A percentile compares a stretch with the other conserved stretches of the same genome.
Evolutionary conservation across 2,113 vertebrate genomes (phyloP).

Genomic region (Semnornis frantzii): DNA sequence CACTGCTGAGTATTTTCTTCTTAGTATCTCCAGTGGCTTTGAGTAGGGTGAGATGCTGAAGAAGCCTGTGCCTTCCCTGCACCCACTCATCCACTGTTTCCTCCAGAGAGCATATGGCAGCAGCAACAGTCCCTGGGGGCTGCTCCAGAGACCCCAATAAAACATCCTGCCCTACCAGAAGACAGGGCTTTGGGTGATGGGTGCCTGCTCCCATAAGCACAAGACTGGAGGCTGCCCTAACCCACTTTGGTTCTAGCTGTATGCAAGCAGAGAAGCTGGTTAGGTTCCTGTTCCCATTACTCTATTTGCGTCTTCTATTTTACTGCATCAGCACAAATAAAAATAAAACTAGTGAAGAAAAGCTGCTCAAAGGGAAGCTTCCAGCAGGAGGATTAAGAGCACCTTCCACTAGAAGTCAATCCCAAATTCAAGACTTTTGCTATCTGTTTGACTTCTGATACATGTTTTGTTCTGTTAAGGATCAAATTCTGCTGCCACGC

Average conservation of each 20-base stretch:
- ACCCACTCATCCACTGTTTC: fast-evolving
- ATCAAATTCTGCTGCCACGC: background rate
- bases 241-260: background rate
- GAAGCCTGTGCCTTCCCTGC: background rate
- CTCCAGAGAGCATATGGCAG: background rate
- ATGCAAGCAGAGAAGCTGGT: background rate
- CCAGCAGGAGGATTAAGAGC: background rate
- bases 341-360: background rate
- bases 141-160: background rate
- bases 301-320: background rate
- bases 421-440: background rate
- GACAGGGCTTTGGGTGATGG: background rate
- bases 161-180: background rate
- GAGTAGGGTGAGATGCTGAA: background rate
- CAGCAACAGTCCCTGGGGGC: background rate
- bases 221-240: background rate
- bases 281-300: background rate
- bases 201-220: background rate
- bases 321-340: background rate
- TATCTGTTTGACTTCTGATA: background rate
- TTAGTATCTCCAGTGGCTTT: background rate
- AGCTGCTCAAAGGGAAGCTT: background rate
- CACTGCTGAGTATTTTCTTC: background rate
- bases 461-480: background rate
- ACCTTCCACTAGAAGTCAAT: background rate